Evolutionary conservation across 2,888 invertebrate genomes (phyloP).

Genomic region (Thysanoteuthis rhombus): DNA sequence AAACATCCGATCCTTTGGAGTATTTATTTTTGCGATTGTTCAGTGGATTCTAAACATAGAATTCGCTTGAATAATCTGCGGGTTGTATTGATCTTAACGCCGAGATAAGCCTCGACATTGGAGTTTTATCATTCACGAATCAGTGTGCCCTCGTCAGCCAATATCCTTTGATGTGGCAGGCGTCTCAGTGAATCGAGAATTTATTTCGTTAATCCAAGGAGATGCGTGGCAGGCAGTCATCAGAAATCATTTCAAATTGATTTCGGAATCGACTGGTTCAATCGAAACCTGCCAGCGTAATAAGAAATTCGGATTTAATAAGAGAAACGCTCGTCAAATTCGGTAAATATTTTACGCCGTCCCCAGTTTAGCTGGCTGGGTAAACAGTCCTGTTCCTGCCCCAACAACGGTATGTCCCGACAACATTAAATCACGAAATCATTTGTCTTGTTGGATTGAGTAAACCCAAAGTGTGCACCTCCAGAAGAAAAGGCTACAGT

Average conservation of each 20-base stretch:
- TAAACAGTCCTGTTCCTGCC: background rate
- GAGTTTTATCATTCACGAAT: background rate
- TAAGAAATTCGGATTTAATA: background rate
- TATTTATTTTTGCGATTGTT: background rate
- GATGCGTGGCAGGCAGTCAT: background rate
- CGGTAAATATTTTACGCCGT: background rate
- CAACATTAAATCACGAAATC: too few species aligned
- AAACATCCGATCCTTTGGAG: background rate
- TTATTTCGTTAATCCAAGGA: background rate
- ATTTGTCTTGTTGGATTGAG: too few species aligned
- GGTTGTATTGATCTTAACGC: background rate
- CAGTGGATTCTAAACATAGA: background rate
- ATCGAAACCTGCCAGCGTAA: background rate
- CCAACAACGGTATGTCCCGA: background rate
- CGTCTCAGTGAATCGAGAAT: background rate
- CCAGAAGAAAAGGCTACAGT: too few species aligned
- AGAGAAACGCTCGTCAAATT: background rate
- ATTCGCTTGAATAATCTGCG: background rate
- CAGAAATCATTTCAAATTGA: slow-evolving; percentile 12
- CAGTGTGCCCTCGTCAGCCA: background rate
- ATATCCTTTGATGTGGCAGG: background rate
- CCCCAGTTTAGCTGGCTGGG: background rate
- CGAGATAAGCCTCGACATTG: background rate
- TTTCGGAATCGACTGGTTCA: background rate
- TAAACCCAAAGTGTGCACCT: too few species aligned